Base-by-base conservation (phyloP, 2,113 vertebrate species). In the Brevimyrus niger region DNA sequence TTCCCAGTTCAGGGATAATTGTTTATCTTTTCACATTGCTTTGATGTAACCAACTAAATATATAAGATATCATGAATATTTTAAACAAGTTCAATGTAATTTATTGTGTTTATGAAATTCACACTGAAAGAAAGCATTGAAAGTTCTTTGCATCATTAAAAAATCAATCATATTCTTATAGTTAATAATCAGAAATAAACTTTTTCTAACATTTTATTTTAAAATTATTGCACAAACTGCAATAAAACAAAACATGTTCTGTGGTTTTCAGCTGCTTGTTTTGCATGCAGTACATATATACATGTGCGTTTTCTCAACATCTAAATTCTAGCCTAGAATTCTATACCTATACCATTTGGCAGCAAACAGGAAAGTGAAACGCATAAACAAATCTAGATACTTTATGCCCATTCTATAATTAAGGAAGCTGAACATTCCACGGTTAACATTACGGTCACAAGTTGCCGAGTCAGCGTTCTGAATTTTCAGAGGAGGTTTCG, bases 1-100 rank as follows among this genome's bases (percentile, higher is more conserved):
- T 96, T 96, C 95, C 95, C 95, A 96, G 95, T 94, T 94, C 94
- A 95, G 95, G 92, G 94, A 93, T 96, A 96, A 96, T 96, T 96
- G 95, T 96, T 95, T 96, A 96, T 96, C 94, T 96, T 90, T 94
- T 94, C 94, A 95, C 95, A 95, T 95, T 95, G 94, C 96, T 96
- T 96, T 96, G 96, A 96, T 95, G 95, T 95, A 96, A 95, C 94
- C 93, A 94, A 93, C 95, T 88, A 92, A 93, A 95, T 93, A 94
- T 93, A 91, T 94, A 94, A 93, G 94, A 93, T 94, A 50, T 89
- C 92, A 93, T 92, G 94, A 95, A 92, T 95, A 94, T 95, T 94
- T 95, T 94, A 93, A 91, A 92, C 93, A 94, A 95, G 69, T 90
- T 90, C 93, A 53, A 53, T 90, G 61, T 55, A n/a, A 51, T 89